These are phyloP conservation scores for Orbicella faveolata DNA, from an alignment of 64 coral and sea anemone genomes.

Conservation along the genomic window DNA sequence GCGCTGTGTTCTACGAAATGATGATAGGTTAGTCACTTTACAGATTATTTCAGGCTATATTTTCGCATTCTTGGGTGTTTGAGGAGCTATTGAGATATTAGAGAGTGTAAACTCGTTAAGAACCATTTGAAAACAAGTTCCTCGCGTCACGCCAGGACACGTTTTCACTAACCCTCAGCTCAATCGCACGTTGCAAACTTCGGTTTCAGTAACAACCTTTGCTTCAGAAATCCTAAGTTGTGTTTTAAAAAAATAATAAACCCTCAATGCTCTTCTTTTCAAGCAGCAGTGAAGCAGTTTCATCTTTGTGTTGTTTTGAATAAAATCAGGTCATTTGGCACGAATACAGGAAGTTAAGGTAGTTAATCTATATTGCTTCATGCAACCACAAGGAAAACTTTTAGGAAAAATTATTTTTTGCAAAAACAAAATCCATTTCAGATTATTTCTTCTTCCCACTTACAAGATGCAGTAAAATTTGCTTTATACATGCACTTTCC, in stretches of 20 bases:
- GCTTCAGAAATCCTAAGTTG: neutral
- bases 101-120: neutral
- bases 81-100: neutral
- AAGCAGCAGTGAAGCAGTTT: neutral
- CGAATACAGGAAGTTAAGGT: neutral
- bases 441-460: too few relatives aligned
- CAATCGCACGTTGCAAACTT: neutral
- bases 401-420: neutral
- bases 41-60: neutral
- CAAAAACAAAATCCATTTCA: too few relatives aligned
- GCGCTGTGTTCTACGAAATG: neutral
- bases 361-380: neutral
- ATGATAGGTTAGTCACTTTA: neutral
- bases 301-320: neutral
- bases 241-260: neutral
- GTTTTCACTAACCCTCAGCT: too few relatives aligned
- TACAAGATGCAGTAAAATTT: too few relatives aligned
- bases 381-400: neutral
- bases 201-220: neutral
- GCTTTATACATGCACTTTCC: too few relatives aligned
- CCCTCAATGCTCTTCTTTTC: neutral
- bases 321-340: neutral
- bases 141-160: neutral
- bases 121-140: neutral
- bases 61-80: neutral